phyloP scores from a whole-genome alignment of 2,113 vertebrate genomes.

The Ceratotherium simum region DNA sequence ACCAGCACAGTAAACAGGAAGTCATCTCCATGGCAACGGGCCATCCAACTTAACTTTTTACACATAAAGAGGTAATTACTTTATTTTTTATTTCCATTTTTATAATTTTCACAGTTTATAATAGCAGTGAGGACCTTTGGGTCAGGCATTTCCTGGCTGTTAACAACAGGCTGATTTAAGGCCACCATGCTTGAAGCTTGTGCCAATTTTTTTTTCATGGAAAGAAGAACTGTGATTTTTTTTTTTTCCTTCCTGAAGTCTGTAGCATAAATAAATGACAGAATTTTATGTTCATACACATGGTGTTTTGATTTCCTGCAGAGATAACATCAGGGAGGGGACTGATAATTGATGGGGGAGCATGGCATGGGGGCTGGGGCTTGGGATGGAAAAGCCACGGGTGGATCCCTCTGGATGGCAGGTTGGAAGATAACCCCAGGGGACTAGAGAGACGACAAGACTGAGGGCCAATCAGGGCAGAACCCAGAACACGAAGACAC shows the following conservation, averaged over 20 bases:
- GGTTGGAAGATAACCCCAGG: background rate
- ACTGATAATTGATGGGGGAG: background rate
- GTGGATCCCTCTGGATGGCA: background rate
- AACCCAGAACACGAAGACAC: background rate
- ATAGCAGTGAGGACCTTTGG: slow-evolving; percentile 81
- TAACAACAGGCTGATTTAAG: slow-evolving; percentile 83
- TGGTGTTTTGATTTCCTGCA: slow-evolving; percentile 76
- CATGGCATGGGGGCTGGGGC: fast-evolving
- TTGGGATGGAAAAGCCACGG: background rate
- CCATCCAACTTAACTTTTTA: slow-evolving; percentile 84
- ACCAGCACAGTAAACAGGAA: slow-evolving; percentile 73
- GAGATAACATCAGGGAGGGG: slow-evolving; percentile 63
- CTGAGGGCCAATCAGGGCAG: background rate
- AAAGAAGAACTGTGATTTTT: slow-evolving; percentile 64
- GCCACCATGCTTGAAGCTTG: slow-evolving; percentile 57
- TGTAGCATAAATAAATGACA: slow-evolving; percentile 75
- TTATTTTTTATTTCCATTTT: slow-evolving; percentile 85
- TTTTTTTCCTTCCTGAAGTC: slow-evolving; percentile 70
- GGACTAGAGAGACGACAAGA: background rate
- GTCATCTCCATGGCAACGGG: slow-evolving; percentile 84
- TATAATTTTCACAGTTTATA: slow-evolving; percentile 84
- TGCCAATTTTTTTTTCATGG: slow-evolving; percentile 51
- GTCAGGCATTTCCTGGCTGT: slow-evolving; percentile 84
- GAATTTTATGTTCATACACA: slow-evolving; percentile 69
- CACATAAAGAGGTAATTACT: slow-evolving; percentile 84